Percentiles rank a stretch among this genome's conserved stretches.
phyloP scores from a whole-genome alignment of 2,113 vertebrate genomes.

The Ophthalmolycus amberensis region DNA sequence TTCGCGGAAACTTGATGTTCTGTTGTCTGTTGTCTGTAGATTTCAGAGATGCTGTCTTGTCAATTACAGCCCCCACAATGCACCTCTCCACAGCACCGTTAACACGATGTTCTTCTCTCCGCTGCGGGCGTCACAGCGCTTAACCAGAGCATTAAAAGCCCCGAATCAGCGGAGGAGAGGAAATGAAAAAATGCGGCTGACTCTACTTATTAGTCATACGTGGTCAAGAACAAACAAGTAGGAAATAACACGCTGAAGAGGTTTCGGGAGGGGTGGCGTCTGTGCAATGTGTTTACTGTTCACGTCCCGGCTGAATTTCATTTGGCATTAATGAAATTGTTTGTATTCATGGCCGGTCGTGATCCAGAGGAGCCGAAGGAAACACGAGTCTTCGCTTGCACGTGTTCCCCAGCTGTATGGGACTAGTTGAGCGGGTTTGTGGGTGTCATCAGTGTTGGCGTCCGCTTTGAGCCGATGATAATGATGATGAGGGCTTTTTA shows the following conservation, averaged over 20 bases:
- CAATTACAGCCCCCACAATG: slow-evolving; percentile 27
- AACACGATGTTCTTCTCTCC: slow-evolving; percentile 73
- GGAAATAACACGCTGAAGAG: slow-evolving; percentile 26
- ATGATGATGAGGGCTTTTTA: slow-evolving; percentile 11
- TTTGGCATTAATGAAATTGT: slow-evolving; percentile 54
- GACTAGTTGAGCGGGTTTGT: background rate
- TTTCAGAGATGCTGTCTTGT: too few species aligned
- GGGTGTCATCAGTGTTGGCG: background rate
- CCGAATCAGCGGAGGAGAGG: slow-evolving; percentile 42
- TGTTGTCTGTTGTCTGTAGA: background rate
- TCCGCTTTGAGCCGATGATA: background rate
- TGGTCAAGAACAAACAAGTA: slow-evolving; percentile 59
- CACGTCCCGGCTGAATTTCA: slow-evolving; percentile 25
- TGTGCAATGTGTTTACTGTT: slow-evolving; percentile 15
- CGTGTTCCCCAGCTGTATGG: background rate
- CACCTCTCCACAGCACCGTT: slow-evolving; percentile 19
- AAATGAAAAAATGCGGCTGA: slow-evolving; percentile 55
- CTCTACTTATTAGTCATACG: slow-evolving; percentile 61
- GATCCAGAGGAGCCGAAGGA: slow-evolving; percentile 6
- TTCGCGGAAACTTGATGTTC: slow-evolving; percentile 12
- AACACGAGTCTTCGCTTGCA: slow-evolving; percentile 3
- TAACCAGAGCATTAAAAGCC: slow-evolving; percentile 62
- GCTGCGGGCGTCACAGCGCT: slow-evolving; percentile 36
- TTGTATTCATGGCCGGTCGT: slow-evolving; percentile 65
- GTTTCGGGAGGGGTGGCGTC: background rate